phyloP scores from a whole-genome alignment of 1,140 invertebrate genomes.

The Apis cerana region DNA sequence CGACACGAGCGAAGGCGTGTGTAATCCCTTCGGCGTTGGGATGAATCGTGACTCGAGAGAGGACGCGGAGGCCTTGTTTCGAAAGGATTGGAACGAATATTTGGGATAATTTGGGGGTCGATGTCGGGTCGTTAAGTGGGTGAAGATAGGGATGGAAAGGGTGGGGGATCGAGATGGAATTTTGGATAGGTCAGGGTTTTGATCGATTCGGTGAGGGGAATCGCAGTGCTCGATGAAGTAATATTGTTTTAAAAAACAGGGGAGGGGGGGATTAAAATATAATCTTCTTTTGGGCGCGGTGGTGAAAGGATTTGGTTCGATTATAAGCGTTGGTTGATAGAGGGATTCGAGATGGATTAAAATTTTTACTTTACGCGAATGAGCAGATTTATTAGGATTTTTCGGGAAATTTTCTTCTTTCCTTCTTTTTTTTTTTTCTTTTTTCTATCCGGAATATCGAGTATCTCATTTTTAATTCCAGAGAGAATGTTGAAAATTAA shows the following conservation, averaged over 20 bases:
- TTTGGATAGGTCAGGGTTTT: background rate
- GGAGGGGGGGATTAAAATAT: background rate
- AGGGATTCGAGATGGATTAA: background rate
- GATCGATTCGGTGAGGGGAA: background rate
- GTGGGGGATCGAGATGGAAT: background rate
- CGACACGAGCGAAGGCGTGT: background rate
- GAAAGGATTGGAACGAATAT: too few relatives aligned
- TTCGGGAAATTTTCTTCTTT: too few relatives aligned
- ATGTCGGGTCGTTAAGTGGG: background rate
- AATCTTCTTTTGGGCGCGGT: background rate
- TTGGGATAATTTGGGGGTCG: background rate
- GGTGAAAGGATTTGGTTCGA: background rate
- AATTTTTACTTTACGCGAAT: background rate
- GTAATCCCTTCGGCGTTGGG: background rate
- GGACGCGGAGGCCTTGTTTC: background rate
- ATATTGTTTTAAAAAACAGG: constrained; percentile 11
- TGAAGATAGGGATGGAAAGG: background rate
- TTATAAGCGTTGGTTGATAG: background rate
- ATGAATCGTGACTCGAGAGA: background rate
- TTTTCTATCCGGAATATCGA: too few relatives aligned
- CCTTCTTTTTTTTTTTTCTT: background rate
- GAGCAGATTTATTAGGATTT: too few relatives aligned
- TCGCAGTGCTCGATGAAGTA: constrained; percentile 14
- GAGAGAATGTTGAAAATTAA: too few relatives aligned
- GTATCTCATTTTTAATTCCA: too few relatives aligned